phyloP scores from a whole-genome alignment of 2,797 vertebrate species.

The Sebastes diaconus region DNA sequence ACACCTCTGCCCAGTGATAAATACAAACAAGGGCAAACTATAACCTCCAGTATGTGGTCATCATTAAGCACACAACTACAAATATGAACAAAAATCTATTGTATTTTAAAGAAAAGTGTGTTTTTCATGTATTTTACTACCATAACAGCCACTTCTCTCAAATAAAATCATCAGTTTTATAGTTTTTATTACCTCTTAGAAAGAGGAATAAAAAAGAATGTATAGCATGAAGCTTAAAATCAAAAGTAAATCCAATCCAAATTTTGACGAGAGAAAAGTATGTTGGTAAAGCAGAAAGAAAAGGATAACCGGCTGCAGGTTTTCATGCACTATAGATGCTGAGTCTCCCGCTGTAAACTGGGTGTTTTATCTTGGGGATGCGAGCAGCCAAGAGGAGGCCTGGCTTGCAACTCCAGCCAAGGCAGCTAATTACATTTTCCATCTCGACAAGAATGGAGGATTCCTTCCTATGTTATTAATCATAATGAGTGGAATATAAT shows the following conservation, averaged over 20 bases:
- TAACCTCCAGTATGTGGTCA: background rate
- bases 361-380: conserved; percentile 68
- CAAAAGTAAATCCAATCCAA: background rate
- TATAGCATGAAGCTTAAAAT: background rate
- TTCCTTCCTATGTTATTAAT: conserved; percentile 84
- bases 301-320: conserved; percentile 22
- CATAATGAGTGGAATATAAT: conserved; percentile 85
- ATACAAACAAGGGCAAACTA: background rate
- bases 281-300: background rate
- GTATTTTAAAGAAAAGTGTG: background rate
- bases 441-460: conserved; percentile 80
- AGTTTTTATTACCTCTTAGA: background rate
- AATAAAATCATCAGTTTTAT: background rate
- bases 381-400: conserved; percentile 65
- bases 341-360: conserved; percentile 55
- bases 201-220: background rate
- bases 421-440: conserved; percentile 84
- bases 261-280: background rate
- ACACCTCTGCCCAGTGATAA: background rate
- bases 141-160: background rate
- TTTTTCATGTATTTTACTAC: background rate
- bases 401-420: conserved; percentile 71
- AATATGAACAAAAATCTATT: background rate
- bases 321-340: conserved; percentile 15
- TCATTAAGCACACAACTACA: background rate